A percentile compares a stretch with the other conserved stretches of the same genome.
These are phyloP conservation scores for Tadarida brasiliensis DNA, from an alignment of 2,797 vertebrate species.

Conservation along the genomic window DNA sequence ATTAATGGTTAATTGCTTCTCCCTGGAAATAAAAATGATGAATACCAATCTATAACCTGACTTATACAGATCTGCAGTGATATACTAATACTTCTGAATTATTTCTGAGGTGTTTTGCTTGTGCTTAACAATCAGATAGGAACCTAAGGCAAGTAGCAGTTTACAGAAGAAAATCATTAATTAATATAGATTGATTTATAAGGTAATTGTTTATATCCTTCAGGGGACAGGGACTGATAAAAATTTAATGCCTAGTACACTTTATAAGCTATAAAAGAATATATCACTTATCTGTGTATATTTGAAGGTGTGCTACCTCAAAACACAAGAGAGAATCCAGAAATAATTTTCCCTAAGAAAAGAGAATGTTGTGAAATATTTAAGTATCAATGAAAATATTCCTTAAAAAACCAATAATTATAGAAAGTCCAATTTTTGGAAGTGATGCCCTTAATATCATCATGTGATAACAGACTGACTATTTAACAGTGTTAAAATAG, in stretches of 20 bases:
- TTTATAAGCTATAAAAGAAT: neutral
- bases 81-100: conserved; percentile 21
- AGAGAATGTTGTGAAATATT: neutral
- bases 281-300: neutral
- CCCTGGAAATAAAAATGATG: conserved; percentile 11
- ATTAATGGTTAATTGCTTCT: conserved; percentile 37
- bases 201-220: neutral
- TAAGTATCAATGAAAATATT: conserved; percentile 36
- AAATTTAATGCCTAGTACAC: neutral
- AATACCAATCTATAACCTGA: conserved; percentile 30
- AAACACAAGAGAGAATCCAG: neutral
- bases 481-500: conserved; percentile 8
- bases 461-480: neutral
- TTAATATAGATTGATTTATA: neutral
- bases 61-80: neutral
- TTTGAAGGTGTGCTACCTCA: neutral
- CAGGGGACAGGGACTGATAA: neutral
- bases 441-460: neutral
- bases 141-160: neutral
- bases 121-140: conserved; percentile 20
- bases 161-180: neutral
- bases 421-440: neutral
- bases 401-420: neutral
- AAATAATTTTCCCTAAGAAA: neutral
- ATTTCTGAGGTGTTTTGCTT: conserved; percentile 39